Percentiles rank a stretch among this genome's conserved stretches.
Conservation (phyloP, 2,113 vertebrate genomes). For the Thalassoma bifasciatum region DNA sequence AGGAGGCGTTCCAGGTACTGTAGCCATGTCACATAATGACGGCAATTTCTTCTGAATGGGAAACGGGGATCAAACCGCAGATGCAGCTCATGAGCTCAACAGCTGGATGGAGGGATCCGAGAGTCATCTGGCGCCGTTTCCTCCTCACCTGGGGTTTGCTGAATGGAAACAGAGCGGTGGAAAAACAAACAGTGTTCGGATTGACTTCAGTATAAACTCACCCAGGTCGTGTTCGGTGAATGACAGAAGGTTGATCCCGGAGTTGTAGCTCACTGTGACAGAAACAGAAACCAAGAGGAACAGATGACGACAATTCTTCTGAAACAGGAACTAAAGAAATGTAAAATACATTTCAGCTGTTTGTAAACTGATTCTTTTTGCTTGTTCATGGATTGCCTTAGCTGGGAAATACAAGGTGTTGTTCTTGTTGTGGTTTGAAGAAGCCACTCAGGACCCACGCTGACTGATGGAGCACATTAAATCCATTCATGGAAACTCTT, state of each 20-base stretch:
- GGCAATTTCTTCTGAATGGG: constrained; percentile 72
- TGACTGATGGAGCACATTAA: too few species aligned
- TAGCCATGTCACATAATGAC: constrained; percentile 78
- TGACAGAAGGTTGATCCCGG: constrained; percentile 70
- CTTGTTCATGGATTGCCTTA: too few species aligned
- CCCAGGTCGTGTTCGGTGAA: constrained; percentile 80
- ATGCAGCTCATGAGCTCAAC: constrained; percentile 67
- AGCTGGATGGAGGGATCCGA: constrained; percentile 53
- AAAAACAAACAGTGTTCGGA: constrained; percentile 16
- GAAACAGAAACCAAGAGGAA: constrained; percentile 13
- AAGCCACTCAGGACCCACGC: too few species aligned
- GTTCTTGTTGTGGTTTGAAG: too few species aligned
- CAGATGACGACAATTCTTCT: not conserved
- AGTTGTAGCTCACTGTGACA: constrained; percentile 69
- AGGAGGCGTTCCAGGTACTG: constrained; percentile 76
- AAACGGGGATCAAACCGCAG: constrained; percentile 66
- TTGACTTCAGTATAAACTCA: constrained; percentile 59
- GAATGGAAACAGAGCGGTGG: constrained; percentile 27
- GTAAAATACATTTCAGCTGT: too few species aligned
- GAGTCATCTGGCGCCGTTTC: constrained; percentile 61
- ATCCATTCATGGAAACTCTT: too few species aligned
- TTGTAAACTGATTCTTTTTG: too few species aligned
- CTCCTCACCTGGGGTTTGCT: constrained; percentile 35
- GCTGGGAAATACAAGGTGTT: too few species aligned
- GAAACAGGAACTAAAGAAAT: too few species aligned